A percentile compares a stretch with the other conserved stretches of the same genome.
These are phyloP conservation scores for Ochropacha duplaris DNA, from an alignment of 2,888 invertebrate species.

Conservation along the genomic window DNA sequence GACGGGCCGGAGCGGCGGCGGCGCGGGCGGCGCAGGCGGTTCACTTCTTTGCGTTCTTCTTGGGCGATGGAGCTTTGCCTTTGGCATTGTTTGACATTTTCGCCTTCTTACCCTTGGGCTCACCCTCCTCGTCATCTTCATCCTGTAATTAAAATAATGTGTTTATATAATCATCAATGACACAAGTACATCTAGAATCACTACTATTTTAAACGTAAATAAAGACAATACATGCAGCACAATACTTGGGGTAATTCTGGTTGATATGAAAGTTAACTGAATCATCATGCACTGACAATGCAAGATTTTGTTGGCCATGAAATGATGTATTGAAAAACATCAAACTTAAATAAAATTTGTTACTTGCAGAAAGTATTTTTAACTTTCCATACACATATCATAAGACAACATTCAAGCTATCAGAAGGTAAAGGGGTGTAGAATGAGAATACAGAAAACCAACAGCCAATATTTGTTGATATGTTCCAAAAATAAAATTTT, in stretches of 20 bases:
- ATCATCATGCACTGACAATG: background rate
- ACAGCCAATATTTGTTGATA: slow-evolving; percentile 59
- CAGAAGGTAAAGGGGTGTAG: slow-evolving; percentile 75
- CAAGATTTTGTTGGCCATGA: background rate
- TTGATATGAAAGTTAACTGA: background rate
- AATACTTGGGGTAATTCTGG: too few relatives aligned
- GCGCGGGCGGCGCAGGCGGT: slow-evolving; percentile 31
- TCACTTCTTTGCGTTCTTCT: slow-evolving; percentile 86
- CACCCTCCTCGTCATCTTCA: slow-evolving; percentile 89
- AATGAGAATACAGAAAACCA: slow-evolving; percentile 79
- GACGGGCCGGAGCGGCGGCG: slow-evolving; percentile 24
- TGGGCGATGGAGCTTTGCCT: slow-evolving; percentile 87
- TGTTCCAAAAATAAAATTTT: slow-evolving; percentile 24
- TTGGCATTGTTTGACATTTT: slow-evolving; percentile 88
- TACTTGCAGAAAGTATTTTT: background rate
- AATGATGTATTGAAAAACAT: background rate
- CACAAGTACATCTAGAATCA: background rate
- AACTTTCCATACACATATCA: background rate
- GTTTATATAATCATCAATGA: background rate
- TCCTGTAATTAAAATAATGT: slow-evolving; percentile 63
- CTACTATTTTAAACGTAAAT: background rate
- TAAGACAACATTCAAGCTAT: slow-evolving; percentile 34
- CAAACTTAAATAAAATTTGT: background rate
- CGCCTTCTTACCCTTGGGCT: slow-evolving; percentile 91
- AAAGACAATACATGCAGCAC: background rate